Base-by-base conservation (phyloP, 1,140 invertebrate genomes). In the Zaprionus inermis region DNA sequence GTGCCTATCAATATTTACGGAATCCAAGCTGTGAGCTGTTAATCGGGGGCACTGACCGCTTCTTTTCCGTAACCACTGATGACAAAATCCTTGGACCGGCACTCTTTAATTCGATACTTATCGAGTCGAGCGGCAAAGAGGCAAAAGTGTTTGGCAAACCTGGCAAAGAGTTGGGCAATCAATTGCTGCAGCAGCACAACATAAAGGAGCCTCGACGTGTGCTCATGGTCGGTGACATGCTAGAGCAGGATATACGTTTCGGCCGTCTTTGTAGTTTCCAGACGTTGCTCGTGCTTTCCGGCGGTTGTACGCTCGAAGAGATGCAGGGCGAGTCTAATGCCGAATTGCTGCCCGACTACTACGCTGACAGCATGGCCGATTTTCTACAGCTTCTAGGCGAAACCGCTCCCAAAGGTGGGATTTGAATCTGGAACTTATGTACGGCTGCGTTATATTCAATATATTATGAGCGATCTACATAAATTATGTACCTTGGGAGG, bases 141-240 rank as follows among this genome's bases (percentile, higher is more conserved):
- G 92, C 94, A 0, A 83, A 93, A 0, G 56, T 78, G 2, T 79
- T 94, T 55, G 94, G 93, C 0, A 95, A 95, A 70, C 94, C 94
- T 0, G 93, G 94, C 0, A 79, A 91, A 36, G 58, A 76, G 11
- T 89, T 95, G 20, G 93, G 93, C 38, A 67, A 93, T 7, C 91
- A 91, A 58, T 49, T 93, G 6, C 30, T 71, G 0, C 36, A 92
- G 22, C 90, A 92, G 18, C 93, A 92, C 38, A 88, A 93, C 0
- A 88, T 95, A 9, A 91, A 76, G 0, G 81, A 94, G 52, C 92
- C 94, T 1, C 85, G 84, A n/a, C 92, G 93, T 70, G 94, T 94
- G n/a, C 91, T 95, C 0, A 94, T 95, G 76, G 93, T 95, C 65
- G 94, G 94, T 9, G 94, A 95, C 55, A 94, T 94, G 94, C 93